phyloP scores from a whole-genome alignment of 2,797 vertebrate species.

The Meda fulgida region DNA sequence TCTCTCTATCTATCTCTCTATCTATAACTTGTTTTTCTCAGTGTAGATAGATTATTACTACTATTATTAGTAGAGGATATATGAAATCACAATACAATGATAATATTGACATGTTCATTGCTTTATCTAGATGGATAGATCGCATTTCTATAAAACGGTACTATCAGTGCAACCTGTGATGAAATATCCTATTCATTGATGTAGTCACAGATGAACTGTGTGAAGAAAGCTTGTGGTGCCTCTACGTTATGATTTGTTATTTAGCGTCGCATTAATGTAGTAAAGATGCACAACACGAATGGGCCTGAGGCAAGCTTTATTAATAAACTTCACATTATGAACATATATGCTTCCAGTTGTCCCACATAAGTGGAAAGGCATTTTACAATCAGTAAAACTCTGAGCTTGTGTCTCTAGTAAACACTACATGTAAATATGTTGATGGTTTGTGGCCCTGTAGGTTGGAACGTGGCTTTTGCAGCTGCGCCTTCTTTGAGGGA shows the following conservation, averaged over 20 bases:
- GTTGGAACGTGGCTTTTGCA: conserved; percentile 68
- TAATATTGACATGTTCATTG: conserved; percentile 10
- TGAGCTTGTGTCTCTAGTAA: conserved; percentile 10
- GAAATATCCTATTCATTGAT: conserved; percentile 36
- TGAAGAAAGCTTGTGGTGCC: conserved; percentile 12
- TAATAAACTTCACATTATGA: conserved; percentile 47
- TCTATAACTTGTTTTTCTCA: neutral
- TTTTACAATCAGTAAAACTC: conserved; percentile 19
- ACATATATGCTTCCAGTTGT: conserved; percentile 29
- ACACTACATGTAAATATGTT: conserved; percentile 26
- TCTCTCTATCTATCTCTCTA: too few species aligned
- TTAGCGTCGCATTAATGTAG: conserved; percentile 33
- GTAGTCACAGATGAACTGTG: conserved; percentile 39
- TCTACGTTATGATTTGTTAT: conserved; percentile 33
- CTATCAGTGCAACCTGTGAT: conserved; percentile 21
- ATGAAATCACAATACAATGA: neutral
- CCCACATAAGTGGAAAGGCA: conserved; percentile 17
- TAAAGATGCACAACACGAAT: conserved; percentile 40
- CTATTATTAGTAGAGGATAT: conserved; percentile 10
- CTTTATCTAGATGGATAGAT: conserved; percentile 12
- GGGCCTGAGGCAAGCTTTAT: conserved; percentile 36
- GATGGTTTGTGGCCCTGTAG: conserved; percentile 56
- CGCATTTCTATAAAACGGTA: conserved; percentile 11
- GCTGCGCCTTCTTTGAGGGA: conserved; percentile 77
- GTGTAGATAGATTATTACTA: neutral